These are phyloP conservation scores for Sphyrna mokarran DNA, from an alignment of 2,113 vertebrate species.

Conservation along the genomic window DNA sequence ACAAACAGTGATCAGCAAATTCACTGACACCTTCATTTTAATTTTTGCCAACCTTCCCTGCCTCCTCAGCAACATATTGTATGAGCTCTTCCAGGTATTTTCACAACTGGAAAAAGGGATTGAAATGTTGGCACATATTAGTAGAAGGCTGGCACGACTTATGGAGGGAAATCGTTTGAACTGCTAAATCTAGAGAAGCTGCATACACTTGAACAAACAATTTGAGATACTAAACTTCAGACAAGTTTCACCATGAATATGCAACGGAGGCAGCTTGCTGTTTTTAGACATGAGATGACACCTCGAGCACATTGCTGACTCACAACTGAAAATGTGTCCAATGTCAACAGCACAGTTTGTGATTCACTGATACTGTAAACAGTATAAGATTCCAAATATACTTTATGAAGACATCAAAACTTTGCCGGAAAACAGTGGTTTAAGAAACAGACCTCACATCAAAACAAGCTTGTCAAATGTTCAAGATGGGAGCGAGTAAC, in stretches of 20 bases:
- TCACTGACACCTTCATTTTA: neutral
- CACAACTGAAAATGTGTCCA: neutral
- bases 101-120: neutral
- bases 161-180: neutral
- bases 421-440: neutral
- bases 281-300: neutral
- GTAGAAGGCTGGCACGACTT: neutral
- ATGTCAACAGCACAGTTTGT: neutral
- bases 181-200: neutral
- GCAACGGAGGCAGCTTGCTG: neutral
- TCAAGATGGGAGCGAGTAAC: neutral
- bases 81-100: neutral
- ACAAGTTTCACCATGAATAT: neutral
- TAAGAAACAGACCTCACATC: neutral
- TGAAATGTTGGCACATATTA: neutral
- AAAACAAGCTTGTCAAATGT: neutral
- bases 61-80: neutral
- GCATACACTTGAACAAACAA: neutral
- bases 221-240: neutral
- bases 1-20: neutral
- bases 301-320: neutral
- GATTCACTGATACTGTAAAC: neutral
- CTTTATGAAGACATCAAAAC: neutral
- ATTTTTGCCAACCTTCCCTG: neutral
- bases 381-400: neutral